Conservation (phyloP, 2,888 invertebrate genomes). For the Taenaris catops region DNA sequence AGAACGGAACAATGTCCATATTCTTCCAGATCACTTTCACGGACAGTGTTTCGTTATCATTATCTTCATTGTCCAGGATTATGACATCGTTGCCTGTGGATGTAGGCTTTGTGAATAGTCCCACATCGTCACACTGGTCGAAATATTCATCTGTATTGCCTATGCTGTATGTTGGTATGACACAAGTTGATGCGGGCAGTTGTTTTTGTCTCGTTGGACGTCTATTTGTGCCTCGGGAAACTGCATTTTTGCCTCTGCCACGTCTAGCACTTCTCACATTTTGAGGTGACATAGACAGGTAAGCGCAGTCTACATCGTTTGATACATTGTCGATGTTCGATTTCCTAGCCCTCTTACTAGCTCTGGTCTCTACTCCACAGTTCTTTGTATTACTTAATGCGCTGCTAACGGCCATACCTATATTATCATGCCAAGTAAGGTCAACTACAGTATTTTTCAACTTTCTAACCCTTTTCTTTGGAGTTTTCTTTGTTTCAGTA, state of each 20-base stretch:
- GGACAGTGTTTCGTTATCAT: slow-evolving; percentile 61
- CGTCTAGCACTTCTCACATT: too few relatives aligned
- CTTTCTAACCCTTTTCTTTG: not conserved
- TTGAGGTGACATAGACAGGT: too few relatives aligned
- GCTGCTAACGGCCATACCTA: too few relatives aligned
- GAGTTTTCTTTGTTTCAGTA: too few relatives aligned
- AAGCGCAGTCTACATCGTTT: too few relatives aligned
- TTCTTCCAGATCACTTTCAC: slow-evolving; percentile 70
- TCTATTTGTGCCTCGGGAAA: slow-evolving; percentile 10
- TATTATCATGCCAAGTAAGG: too few relatives aligned
- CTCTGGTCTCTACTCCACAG: not conserved
- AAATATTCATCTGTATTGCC: slow-evolving; percentile 60
- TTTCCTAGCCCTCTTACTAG: not conserved
- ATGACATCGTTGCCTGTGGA: slow-evolving; percentile 31
- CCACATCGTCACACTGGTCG: slow-evolving; percentile 40
- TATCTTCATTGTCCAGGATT: slow-evolving; percentile 23
- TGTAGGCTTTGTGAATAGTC: slow-evolving; percentile 35
- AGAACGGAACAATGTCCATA: slow-evolving; percentile 53
- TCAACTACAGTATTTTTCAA: not conserved
- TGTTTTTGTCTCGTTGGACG: too few relatives aligned
- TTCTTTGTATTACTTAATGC: not conserved
- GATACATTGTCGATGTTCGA: not conserved
- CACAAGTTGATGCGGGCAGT: too few relatives aligned
- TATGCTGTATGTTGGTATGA: slow-evolving; percentile 44
- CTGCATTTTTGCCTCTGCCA: not conserved